These are phyloP conservation scores for Misgurnus mizolepis DNA, from an alignment of 2,113 vertebrate species.

Conservation along the genomic window DNA sequence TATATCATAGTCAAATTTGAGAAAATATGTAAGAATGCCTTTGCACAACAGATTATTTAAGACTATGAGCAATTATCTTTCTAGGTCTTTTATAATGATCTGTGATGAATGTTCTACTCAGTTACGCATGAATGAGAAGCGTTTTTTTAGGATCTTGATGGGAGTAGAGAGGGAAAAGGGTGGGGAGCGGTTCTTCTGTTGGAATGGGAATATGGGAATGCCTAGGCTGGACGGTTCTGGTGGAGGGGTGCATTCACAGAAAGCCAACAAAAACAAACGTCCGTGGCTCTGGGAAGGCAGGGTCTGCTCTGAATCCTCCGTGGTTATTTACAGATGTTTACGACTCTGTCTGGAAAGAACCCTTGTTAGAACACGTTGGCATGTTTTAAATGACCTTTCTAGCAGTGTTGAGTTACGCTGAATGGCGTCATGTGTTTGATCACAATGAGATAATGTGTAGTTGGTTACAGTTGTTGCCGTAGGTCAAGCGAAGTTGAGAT, in stretches of 20 bases:
- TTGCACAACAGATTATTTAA: not conserved
- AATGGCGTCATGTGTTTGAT: conserved; percentile 35
- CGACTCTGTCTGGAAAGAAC: conserved; percentile 40
- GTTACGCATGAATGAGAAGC: not conserved
- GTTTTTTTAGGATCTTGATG: conserved; percentile 22
- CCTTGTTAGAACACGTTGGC: conserved; percentile 16
- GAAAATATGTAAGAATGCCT: no score
- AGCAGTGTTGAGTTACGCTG: conserved; percentile 9
- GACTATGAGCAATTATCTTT: not conserved
- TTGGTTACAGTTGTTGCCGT: conserved; percentile 26
- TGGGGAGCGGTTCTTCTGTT: conserved; percentile 47
- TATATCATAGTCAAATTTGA: no score
- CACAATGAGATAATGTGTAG: not conserved
- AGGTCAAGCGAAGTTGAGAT: conserved; percentile 26
- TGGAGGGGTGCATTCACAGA: conserved; percentile 46
- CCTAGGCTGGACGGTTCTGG: conserved; percentile 40
- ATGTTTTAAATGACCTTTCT: conserved; percentile 35
- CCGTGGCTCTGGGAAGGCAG: conserved; percentile 46
- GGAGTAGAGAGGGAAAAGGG: not conserved
- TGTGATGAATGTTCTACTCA: conserved; percentile 23
- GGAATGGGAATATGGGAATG: conserved; percentile 58
- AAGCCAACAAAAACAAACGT: conserved; percentile 58
- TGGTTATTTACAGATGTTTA: conserved; percentile 59
- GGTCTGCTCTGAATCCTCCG: conserved; percentile 31
- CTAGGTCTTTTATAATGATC: not conserved